Evolutionary conservation across 2,888 invertebrate genomes (phyloP).

Genomic region (Stomorhina lunata): DNA sequence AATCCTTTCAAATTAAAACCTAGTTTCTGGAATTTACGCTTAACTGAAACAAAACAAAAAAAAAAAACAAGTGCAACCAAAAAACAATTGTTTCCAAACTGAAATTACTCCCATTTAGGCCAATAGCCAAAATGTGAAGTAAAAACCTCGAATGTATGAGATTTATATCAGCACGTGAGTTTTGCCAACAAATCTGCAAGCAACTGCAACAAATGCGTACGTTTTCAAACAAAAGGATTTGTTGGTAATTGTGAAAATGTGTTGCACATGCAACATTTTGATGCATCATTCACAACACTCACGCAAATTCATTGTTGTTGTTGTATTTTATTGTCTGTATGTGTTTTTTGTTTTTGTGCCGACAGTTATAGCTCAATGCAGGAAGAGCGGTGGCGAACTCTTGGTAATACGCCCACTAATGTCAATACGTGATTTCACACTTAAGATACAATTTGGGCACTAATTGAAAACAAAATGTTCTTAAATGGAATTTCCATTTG

Average conservation of each 20-base stretch:
- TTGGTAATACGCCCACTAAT: conserved; percentile 44
- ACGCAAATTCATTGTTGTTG: not conserved
- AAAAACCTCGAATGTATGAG: not conserved
- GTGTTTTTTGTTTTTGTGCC: not conserved
- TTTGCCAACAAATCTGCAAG: conserved; percentile 24
- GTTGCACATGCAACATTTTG: conserved; percentile 16
- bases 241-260: conserved; percentile 13
- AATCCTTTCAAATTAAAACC: not conserved
- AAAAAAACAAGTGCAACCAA: conserved; percentile 24
- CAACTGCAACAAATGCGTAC: conserved; percentile 28
- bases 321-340: too few relatives aligned
- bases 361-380: conserved; percentile 14
- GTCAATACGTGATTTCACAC: conserved; percentile 68
- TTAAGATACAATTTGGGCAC: conserved; percentile 64
- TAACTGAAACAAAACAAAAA: not conserved
- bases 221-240: conserved; percentile 44
- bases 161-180: conserved; percentile 61
- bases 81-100: not conserved
- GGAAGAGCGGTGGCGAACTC: too few relatives aligned
- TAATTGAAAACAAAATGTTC: conserved; percentile 42
- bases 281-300: not conserved
- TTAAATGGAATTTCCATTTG: conserved; percentile 26
- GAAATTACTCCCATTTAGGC: conserved; percentile 21
- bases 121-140: not conserved
- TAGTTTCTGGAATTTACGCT: conserved; percentile 14